Conservation (phyloP, 2,888 invertebrate genomes). For the Drosophila trichaetosa region DNA sequence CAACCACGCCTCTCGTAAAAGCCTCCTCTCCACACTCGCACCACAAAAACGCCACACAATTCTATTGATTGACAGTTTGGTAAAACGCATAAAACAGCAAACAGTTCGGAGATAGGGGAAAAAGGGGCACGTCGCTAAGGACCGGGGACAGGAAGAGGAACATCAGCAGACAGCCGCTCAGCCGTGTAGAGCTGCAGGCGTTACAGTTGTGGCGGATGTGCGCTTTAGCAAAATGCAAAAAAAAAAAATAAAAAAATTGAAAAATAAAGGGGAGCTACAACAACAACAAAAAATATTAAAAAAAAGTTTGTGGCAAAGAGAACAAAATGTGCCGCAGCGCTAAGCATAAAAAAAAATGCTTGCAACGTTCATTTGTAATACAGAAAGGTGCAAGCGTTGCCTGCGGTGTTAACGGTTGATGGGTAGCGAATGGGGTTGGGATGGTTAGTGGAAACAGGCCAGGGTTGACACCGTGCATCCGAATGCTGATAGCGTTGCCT, state of each 20-base stretch:
- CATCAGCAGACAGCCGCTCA: slow-evolving; percentile 60
- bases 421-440: neutral
- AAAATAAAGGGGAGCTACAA: slow-evolving; percentile 4
- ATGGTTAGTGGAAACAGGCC: slow-evolving; percentile 8
- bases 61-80: slow-evolving; percentile 80
- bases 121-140: neutral
- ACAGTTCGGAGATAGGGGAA: slow-evolving; percentile 6
- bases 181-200: slow-evolving; percentile 74
- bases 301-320: slow-evolving; percentile 32
- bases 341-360: slow-evolving; percentile 53
- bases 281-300: slow-evolving; percentile 30
- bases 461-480: slow-evolving; percentile 32
- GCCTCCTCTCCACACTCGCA: slow-evolving; percentile 20
- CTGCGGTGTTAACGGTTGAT: slow-evolving; percentile 51
- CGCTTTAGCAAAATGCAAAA: slow-evolving; percentile 42
- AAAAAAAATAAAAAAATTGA: neutral
- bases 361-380: slow-evolving; percentile 72
- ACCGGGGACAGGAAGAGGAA: slow-evolving; percentile 37
- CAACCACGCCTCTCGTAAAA: slow-evolving; percentile 27
- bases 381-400: slow-evolving; percentile 73
- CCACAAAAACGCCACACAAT: slow-evolving; percentile 54
- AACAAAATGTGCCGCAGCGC: slow-evolving; percentile 45
- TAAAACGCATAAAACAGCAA: slow-evolving; percentile 70
- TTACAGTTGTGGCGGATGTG: slow-evolving; percentile 76
- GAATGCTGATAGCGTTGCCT: slow-evolving; percentile 43